Conservation (phyloP, 2,113 vertebrate genomes). For the Glareola pratincola region DNA sequence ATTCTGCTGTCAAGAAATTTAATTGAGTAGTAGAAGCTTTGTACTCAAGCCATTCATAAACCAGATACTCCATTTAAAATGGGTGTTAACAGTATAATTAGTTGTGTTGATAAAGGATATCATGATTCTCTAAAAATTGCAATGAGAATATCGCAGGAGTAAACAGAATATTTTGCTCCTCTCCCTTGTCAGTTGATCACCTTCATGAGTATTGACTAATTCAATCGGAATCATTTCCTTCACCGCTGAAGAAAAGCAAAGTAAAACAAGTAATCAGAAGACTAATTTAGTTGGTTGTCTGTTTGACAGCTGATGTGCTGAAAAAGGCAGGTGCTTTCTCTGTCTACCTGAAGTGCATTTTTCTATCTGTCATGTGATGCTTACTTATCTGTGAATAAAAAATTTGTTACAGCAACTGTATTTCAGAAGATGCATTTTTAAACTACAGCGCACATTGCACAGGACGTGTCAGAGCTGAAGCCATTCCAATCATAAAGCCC, state of each 20-base stretch:
- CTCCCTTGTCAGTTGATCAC: neutral
- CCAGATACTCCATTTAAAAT: neutral
- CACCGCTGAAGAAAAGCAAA: neutral
- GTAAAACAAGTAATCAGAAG: neutral
- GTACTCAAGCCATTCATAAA: neutral
- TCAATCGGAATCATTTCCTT: neutral
- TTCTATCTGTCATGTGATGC: neutral
- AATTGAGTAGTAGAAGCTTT: neutral
- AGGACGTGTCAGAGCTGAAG: neutral
- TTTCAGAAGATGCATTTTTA: slow-evolving; percentile 6
- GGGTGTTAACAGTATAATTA: neutral
- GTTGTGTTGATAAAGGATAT: neutral
- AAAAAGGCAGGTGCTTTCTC: neutral
- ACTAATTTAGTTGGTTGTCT: neutral
- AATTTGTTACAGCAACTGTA: neutral
- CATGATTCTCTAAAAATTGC: neutral
- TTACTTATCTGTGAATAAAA: slow-evolving; percentile 27
- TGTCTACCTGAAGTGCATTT: neutral
- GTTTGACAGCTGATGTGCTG: neutral
- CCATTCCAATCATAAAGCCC: neutral
- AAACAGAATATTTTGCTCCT: neutral
- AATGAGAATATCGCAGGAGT: neutral
- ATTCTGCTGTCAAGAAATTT: neutral
- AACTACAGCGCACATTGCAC: neutral
- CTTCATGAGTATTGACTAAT: neutral